Evolutionary conservation across 2,113 vertebrate species (phyloP), one percentile per base, ranked within the genome.

Genomic region (Pseudorasbora parva): DNA sequence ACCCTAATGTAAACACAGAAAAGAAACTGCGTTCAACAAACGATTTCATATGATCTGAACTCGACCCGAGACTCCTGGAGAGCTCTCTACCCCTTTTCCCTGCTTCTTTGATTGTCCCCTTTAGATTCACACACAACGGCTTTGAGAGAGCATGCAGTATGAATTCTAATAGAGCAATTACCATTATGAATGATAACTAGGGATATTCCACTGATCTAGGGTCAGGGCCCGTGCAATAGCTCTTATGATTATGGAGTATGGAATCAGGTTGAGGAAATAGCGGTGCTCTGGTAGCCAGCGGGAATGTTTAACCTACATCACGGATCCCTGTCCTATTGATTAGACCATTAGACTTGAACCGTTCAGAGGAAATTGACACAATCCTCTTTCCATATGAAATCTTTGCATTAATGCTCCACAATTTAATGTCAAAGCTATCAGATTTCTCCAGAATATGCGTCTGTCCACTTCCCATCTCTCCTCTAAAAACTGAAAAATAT

Each of bases 141-240:
- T 66, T 66, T 51, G 78, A 79, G 78, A 79, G 45, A 56, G 79
- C 25, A 15, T 56, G 64, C 30, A 19, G 33, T 69, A 54, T 69
- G 62, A 68, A 81, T 81, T 81, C 62, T 81, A 81, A 81, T 71
- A 81, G 21, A 81, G 60, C 79, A 66, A 66, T 66, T 80, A 80
- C 78, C 79, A 81, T 81, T 69, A 81, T 81, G 49, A 81, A 81
- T 81, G 62, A 81, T 69, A 81, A 54, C 79, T 56, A 47, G 62
- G 47, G 79, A 56, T 17, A 69, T 81, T 69, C 12, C 43, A 19
- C 78, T 80, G 78, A 80, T 66, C 78, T 80, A 21, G 64, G 79
- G 64, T 69, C 79, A 81, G 57, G 43, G 60, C 59, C n/a, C 10
- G 2, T 59, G 56, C 76, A 43, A 79, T 66, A 47, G 79, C 79